These are phyloP conservation scores for Heterotilapia buettikoferi DNA, from an alignment of 2,113 vertebrate genomes.

Conservation along the genomic window DNA sequence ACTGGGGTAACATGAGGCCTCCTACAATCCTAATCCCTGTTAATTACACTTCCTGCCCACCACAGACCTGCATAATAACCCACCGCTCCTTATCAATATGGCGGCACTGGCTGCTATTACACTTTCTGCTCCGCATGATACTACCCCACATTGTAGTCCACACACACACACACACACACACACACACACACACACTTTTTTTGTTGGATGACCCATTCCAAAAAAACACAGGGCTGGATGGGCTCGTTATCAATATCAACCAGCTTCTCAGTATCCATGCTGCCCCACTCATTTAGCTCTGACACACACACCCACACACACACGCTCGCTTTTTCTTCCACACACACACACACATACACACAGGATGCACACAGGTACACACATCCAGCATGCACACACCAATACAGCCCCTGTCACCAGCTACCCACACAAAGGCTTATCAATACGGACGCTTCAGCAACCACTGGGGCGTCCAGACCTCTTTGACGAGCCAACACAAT, in stretches of 20 bases:
- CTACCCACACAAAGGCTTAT: slow-evolving; percentile 59
- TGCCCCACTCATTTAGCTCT: slow-evolving; percentile 38
- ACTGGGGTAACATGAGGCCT: slow-evolving; percentile 10
- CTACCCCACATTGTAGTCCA: not conserved
- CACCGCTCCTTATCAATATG: slow-evolving; percentile 36
- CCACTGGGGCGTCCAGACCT: slow-evolving; percentile 56
- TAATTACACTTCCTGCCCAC: slow-evolving; percentile 52
- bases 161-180: not conserved
- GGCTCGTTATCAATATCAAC: slow-evolving; percentile 52
- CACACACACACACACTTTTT: not conserved
- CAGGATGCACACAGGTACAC: slow-evolving; percentile 6
- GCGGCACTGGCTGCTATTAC: slow-evolving; percentile 4
- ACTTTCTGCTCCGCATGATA: slow-evolving; percentile 10
- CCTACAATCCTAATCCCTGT: slow-evolving; percentile 51
- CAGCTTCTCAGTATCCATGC: slow-evolving; percentile 37
- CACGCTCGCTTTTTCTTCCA: not conserved
- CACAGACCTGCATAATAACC: slow-evolving; percentile 44
- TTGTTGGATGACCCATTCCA: slow-evolving; percentile 27
- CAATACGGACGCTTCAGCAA: slow-evolving; percentile 61
- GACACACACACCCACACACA: not conserved
- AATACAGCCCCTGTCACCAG: not conserved
- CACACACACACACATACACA: slow-evolving; percentile 5
- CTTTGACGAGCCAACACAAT: slow-evolving; percentile 67
- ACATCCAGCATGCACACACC: not conserved
- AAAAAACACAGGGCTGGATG: slow-evolving; percentile 22